Evolutionary conservation across 2,888 invertebrate species (phyloP), one percentile per base, ranked within the genome.

Genomic region (Nowickia ferox): DNA sequence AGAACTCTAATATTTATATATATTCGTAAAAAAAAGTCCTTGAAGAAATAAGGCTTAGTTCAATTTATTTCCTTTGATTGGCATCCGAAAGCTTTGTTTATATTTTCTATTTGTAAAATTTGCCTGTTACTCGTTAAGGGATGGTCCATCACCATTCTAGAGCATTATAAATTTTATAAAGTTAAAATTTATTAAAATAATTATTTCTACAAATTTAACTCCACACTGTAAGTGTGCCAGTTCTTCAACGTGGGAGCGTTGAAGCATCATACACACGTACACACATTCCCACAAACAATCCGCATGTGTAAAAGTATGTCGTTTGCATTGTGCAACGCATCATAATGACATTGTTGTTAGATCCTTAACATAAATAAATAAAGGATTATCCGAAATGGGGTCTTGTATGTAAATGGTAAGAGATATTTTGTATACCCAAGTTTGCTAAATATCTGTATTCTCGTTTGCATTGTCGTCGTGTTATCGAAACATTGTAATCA

Each of bases 351-450:
- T 84, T 79, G 74, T 79, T 75, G 75, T 69, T 51, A 84, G 74
- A 79, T 84, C 84, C 84, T 84, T 79, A 61, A 84, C 79, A 79
- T 75, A 75, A 79, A 72, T 72, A 59, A 71, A 84, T 84, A 75
- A 84, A 84, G 84, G 84, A 84, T 84, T 84, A 84, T 79, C 55
- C 65, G 71, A 44, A 30, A n/a, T 66, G 76, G 53, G 71, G 74
- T 75, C 63, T 84, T 84, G 79, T 69, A 79, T 84, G 84, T 69
- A 79, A 75, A 63, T 76, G 63, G 48, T 69, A 59, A 19, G 55
- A 55, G 51, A 84, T 84, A 72, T 66, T 66, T 30, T 10, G 68
- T 63, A 74, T 30, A 51, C 42, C n/a, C 13, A 48, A 13, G 15
- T 48, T 15, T 48, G n/a, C 6, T 48, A 13, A n/a, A 48, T 15